phyloP scores from a whole-genome alignment of 2,888 invertebrate genomes.

The Rhingia rostrata region DNA sequence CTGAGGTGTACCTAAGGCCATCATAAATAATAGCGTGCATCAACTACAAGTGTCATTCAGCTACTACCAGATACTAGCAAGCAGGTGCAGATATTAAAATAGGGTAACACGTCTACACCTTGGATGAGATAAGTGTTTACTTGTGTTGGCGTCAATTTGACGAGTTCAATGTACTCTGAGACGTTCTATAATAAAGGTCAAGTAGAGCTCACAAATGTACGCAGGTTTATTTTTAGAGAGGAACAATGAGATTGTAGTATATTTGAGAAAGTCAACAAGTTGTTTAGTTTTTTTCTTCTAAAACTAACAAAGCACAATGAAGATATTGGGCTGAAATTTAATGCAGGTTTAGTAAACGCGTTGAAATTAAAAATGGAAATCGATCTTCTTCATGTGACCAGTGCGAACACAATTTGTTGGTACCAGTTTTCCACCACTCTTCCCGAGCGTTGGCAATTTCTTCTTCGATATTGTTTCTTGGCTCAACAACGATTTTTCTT shows the following conservation, averaged over 20 bases:
- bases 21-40: constrained; percentile 36
- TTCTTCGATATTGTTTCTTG: not conserved
- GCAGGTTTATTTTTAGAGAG: constrained; percentile 13
- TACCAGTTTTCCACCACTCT: not conserved
- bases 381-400: not conserved
- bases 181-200: not conserved
- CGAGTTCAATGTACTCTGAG: constrained; percentile 36
- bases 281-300: too few species aligned
- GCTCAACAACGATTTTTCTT: too few species aligned
- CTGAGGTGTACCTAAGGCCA: not conserved
- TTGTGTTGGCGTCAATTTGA: not conserved
- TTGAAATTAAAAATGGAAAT: not conserved
- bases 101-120: constrained; percentile 19
- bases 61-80: constrained; percentile 9
- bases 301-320: too few species aligned
- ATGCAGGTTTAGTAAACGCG: not conserved
- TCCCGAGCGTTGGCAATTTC: not conserved
- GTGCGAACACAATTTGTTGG: not conserved
- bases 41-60: constrained; percentile 39
- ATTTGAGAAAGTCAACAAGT: too few species aligned
- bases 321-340: too few species aligned
- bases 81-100: constrained; percentile 15
- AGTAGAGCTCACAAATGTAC: constrained; percentile 8
- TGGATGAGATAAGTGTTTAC: not conserved
- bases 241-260: not conserved